phyloP scores from a whole-genome alignment of 2,113 vertebrate genomes.

The Phalacrocorax pelagicus region DNA sequence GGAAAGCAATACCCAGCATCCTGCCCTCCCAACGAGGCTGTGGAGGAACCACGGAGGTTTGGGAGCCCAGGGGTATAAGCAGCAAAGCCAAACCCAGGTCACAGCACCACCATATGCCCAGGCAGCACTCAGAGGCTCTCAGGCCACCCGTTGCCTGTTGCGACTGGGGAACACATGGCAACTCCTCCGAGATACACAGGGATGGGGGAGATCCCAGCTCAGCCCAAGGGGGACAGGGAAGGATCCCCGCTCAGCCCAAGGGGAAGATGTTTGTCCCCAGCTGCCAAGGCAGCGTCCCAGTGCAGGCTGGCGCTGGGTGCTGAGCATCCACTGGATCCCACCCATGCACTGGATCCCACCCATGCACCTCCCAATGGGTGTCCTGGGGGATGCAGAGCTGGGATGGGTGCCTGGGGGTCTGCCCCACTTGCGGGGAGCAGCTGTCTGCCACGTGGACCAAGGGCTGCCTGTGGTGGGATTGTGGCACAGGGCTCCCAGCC shows the following conservation, averaged over 20 bases:
- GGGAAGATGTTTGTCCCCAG: background rate
- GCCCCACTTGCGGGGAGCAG: background rate
- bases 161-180: fast-evolving
- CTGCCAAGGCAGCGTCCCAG: background rate
- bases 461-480: background rate
- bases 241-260: background rate
- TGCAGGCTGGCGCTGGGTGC: background rate
- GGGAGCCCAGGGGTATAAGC: background rate
- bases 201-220: background rate
- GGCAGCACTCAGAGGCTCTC: fast-evolving
- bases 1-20: background rate
- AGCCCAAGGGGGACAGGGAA: background rate
- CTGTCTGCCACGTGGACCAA: fast-evolving
- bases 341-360: background rate
- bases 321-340: fast-evolving
- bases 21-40: background rate
- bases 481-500: background rate
- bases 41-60: fast-evolving
- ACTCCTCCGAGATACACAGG: background rate
- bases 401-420: background rate
- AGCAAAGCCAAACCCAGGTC: background rate
- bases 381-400: background rate
- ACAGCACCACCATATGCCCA: background rate
- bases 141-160: fast-evolving
- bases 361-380: background rate